Evolutionary conservation across 2,888 invertebrate genomes (phyloP), one percentile per base, ranked within the genome.

Genomic region (Galeruca laticollis): DNA sequence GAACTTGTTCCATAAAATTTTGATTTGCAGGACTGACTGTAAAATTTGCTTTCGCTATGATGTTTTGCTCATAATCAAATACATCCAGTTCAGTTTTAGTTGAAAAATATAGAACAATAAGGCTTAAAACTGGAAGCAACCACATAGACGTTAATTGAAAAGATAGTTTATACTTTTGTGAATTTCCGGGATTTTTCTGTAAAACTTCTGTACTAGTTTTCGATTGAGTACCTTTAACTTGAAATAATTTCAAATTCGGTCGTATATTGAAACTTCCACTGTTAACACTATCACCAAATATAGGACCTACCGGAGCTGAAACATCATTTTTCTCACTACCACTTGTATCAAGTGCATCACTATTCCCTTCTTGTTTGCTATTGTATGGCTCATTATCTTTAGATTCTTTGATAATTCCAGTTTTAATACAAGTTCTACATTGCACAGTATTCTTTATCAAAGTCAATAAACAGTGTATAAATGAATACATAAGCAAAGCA

Each of bases 401-500:
- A 6, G 60, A 40, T 8, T 68, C 49, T 57, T 61, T 63, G 63
- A 60, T 47, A 10, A 52, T 21, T 54, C 66, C 18, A 15, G 31
- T 37, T 60, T 56, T 51, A 33, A 71, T 64, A 60, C 77, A 78
- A 40, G 75, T 71, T 73, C 77, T 76, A 63, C 80, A 79, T 15
- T 78, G 70, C n/a, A 78, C 61, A 10, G 78, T 73, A 13, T 75
- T 73, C 47, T 76, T 78, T n/a, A 83, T 65, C n/a, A 84, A 66
- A 8, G 80, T 76, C 54, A 82, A 70, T 31, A 82, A 74, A 61
- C 82, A 82, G 65, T 84, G 82, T 20, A 81, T 51, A 68, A 83
- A 84, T 4, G 84, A 82, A 67, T 80, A 82, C 15, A 83, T 65
- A 18, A 84, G 71, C 71, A 84, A 73, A 21, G 82, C 77, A 69